Percentiles rank a stretch among this genome's conserved stretches.
phyloP scores from a whole-genome alignment of 30 jellyfish, hydroid and myxozoan genomes.

The Sanderia malayensis region DNA sequence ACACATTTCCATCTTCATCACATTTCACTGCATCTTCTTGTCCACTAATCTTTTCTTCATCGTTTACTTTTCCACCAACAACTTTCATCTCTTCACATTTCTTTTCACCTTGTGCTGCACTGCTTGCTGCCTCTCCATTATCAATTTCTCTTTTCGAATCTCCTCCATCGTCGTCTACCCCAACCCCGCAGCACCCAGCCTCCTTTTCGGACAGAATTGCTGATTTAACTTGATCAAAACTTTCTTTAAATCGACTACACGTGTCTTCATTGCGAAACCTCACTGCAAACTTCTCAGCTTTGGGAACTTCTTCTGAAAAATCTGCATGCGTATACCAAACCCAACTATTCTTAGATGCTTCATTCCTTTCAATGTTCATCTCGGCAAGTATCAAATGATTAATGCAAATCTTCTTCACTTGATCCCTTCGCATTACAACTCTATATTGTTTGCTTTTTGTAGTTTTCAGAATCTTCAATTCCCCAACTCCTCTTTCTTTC shows the following conservation, averaged over 20 bases:
- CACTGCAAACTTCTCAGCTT: constrained; percentile 46
- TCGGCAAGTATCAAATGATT: constrained; percentile 56
- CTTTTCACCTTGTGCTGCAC: too few relatives aligned
- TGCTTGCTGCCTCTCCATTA: too few relatives aligned
- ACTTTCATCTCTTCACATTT: too few relatives aligned
- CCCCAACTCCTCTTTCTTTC: constrained; percentile 94
- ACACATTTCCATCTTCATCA: too few relatives aligned
- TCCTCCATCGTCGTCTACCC: too few relatives aligned
- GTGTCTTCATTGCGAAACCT: constrained; percentile 35
- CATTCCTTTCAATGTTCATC: constrained; percentile 51
- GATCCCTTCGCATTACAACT: constrained; percentile 82
- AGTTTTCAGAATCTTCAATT: constrained; percentile 44
- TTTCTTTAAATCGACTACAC: constrained; percentile 17
- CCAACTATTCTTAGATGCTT: constrained; percentile 65
- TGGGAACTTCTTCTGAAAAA: constrained; percentile 57
- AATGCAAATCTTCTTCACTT: constrained; percentile 65
- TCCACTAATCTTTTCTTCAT: too few relatives aligned
- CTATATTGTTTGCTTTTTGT: constrained; percentile 42
- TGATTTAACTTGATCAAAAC: constrained; percentile 14
- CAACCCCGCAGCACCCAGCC: not conserved
- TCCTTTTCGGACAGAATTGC: not conserved
- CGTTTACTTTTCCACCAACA: too few relatives aligned
- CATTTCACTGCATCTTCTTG: too few relatives aligned
- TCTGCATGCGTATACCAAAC: constrained; percentile 79
- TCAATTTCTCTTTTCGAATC: not conserved